Conservation (phyloP, 2,888 invertebrate species). For the Dynastes hyllus region DNA sequence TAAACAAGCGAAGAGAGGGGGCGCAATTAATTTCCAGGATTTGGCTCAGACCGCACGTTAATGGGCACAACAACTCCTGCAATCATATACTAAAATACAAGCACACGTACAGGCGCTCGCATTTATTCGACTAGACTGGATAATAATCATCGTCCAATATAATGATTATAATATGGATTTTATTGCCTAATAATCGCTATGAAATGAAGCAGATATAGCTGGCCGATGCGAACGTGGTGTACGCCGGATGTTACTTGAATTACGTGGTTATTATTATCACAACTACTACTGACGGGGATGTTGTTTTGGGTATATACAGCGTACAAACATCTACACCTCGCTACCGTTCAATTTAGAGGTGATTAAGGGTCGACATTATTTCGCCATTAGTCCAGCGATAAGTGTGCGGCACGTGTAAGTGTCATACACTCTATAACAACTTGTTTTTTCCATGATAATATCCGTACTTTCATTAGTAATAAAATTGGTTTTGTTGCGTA, state of each 20-base stretch:
- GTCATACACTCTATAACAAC: neutral
- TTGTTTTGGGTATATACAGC: neutral
- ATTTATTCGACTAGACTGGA: neutral
- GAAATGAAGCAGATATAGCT: neutral
- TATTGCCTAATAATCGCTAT: conserved; percentile 2
- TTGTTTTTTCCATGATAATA: no score
- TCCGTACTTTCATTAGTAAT: no score
- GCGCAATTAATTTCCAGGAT: conserved; percentile 2
- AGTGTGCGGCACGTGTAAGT: neutral
- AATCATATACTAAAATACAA: neutral
- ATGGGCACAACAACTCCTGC: neutral
- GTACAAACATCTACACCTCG: neutral
- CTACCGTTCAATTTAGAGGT: conserved; percentile 5
- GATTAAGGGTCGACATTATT: conserved; percentile 15
- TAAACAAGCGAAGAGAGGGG: neutral
- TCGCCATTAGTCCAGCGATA: neutral
- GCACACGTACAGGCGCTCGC: neutral
- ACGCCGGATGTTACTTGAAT: conserved; percentile 13
- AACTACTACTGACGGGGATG: no score
- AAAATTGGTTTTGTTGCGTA: no score
- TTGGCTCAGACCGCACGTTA: conserved; percentile 3
- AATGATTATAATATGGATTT: conserved; percentile 7
- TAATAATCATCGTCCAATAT: conserved; percentile 5
- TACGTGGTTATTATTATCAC: neutral
- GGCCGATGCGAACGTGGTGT: neutral